Base-by-base conservation (phyloP, 1,140 invertebrate genomes). In the Dendrolimus punctatus region DNA sequence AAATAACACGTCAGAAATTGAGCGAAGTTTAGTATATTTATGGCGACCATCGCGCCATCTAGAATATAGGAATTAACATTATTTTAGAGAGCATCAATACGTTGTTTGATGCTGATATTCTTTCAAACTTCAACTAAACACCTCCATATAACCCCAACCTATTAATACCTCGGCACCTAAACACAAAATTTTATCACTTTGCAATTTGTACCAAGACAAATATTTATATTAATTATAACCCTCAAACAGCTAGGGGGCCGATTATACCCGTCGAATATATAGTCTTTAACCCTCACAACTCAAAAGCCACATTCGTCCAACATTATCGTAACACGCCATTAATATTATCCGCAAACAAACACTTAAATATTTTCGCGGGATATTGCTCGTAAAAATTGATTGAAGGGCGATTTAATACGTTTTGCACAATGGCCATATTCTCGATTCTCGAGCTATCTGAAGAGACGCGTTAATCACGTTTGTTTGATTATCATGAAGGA, bases 361-460 rank as follows among this genome's bases (percentile, higher is more conserved):
- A 76, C 73, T 85, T 84, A 85, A 85, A 82, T 77, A 85, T 82
- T 82, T 85, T 84, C 82, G 84, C 73, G 76, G 55, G 65, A 66
- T 62, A 78, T 80, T 57, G 68, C 61, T 85, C 82, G 80, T 85
- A 85, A 85, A 85, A 78, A 54, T 74, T 82, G 82, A 85, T 85
- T 84, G 80, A 82, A 78, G 69, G 57, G 68, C 51, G 59, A 64
- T 73, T 80, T 80, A 71, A 78, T 83, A 68, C 57, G 59, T 62
- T 6, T 6, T 46, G 49, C 57, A 75, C 75, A 80, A 79, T 71
- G 23, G 23, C 1, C 23, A 3, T 23, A 23, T 23, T 23, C 23
- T 23, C 23, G 23, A 23, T 23, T 23, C 23, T 23, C 23, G 23
- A 23, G 23, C 23, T 23, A 23, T 23, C 23, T 23, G 23, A 23